These are phyloP conservation scores for Yponomeuta cagnagella DNA, from an alignment of 2,888 invertebrate genomes.

Conservation along the genomic window DNA sequence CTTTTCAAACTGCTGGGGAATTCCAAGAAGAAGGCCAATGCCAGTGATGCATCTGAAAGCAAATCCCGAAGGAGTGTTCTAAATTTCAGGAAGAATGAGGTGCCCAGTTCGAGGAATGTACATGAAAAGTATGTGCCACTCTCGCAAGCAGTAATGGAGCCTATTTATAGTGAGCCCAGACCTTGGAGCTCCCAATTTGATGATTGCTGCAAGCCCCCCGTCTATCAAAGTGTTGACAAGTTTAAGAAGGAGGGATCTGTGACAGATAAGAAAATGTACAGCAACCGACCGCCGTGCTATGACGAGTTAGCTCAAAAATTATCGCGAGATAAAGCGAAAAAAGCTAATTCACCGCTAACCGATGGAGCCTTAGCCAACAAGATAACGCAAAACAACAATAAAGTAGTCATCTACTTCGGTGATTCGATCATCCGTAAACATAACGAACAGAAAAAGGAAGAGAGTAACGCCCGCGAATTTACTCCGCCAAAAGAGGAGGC, in stretches of 20 bases:
- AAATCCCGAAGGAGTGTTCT: slow-evolving; percentile 59
- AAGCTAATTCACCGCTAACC: slow-evolving; percentile 41
- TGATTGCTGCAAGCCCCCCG: slow-evolving; percentile 61
- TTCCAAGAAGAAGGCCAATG: slow-evolving; percentile 57
- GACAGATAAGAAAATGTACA: slow-evolving; percentile 50
- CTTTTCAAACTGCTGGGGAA: slow-evolving; percentile 65
- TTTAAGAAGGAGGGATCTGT: slow-evolving; percentile 43
- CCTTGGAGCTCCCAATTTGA: slow-evolving; percentile 55
- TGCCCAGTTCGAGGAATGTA: slow-evolving; percentile 47
- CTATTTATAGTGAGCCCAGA: slow-evolving; percentile 63
- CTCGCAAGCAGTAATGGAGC: slow-evolving; percentile 53
- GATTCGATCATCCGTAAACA: slow-evolving; percentile 77
- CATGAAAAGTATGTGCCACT: slow-evolving; percentile 70
- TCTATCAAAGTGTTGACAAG: slow-evolving; percentile 67
- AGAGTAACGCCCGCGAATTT: slow-evolving; percentile 35
- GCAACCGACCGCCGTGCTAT: slow-evolving; percentile 64
- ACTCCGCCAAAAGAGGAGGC: slow-evolving; percentile 51
- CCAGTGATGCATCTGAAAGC: slow-evolving; percentile 50
- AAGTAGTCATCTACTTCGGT: slow-evolving; percentile 84
- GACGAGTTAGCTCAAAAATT: slow-evolving; percentile 62
- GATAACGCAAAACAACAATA: slow-evolving; percentile 74
- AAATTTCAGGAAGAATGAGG: slow-evolving; percentile 60
- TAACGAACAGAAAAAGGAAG: slow-evolving; percentile 61
- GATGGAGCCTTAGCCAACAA: slow-evolving; percentile 58
- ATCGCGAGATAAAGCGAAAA: slow-evolving; percentile 68